Base-by-base conservation (phyloP, 2,797 vertebrate species). In the Rhabdophis nuchalis region DNA sequence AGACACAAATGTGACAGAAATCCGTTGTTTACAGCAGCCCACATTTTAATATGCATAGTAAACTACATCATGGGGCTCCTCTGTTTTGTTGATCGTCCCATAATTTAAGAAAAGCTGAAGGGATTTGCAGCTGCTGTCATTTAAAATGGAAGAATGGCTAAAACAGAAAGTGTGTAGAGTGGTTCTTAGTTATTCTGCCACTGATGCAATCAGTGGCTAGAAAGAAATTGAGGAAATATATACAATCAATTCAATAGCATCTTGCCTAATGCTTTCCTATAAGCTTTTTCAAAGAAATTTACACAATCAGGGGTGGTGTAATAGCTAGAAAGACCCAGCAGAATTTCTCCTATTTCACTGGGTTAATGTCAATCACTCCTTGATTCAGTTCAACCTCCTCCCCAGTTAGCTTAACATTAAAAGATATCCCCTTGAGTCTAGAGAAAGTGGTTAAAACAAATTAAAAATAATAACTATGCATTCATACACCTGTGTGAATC, bases 131-230 rank as follows among this genome's bases (percentile, higher is more conserved):
- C 1, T 77, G 10, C 0, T 82, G 87, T 14, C 3, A 54, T 46
- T 93, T 92, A 87, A 91, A 93, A 93, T 72, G 86, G 27, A 3
- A 82, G 77, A 82, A 46, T 82, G 20, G 77, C 23, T 82, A 27
- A 46, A 82, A 46, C 20, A 23, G 53, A 57, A 85, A 90, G 58
- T 32, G 54, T 46, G 20, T 82, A 23, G 72, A 23, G 72, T 82
- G 36, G 36, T 41, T 46, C 72, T 82, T 46, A 41, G 41, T 46
- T 82, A 46, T 46, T 46, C 10, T 82, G 36, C 29, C 61, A 89
- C 14, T 89, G 50, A 53, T 32, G 13, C 32, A 41, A 41, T 57
- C 6, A 25, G 27, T 64, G 58, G 58, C 6, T 60, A 36, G 54
- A 36, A 89, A 68, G 9, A 46, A 18, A 82, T 92, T 41, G 41